Conservation (phyloP, 2,797 vertebrate genomes). For the Enteromius mattozi region DNA sequence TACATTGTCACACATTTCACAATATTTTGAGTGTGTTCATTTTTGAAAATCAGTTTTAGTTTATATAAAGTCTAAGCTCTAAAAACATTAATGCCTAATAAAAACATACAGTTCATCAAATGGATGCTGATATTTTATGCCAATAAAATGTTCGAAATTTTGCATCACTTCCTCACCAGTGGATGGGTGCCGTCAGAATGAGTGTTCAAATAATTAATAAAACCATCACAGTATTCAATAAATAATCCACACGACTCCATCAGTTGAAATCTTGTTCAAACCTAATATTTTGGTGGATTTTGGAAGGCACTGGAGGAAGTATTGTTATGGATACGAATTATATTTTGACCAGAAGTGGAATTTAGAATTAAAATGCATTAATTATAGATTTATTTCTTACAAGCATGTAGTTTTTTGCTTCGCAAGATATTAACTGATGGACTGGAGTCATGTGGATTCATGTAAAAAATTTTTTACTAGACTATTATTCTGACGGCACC, state of each 20-base stretch:
- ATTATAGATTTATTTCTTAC: not conserved
- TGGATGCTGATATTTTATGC: not conserved
- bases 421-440: not conserved
- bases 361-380: not conserved
- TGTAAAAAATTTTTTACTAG: not conserved
- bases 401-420: not conserved
- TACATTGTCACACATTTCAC: not conserved
- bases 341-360: not conserved
- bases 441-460: not conserved
- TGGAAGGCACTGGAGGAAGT: not conserved
- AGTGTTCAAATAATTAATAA: not conserved
- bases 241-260: not conserved
- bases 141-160: not conserved
- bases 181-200: not conserved
- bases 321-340: not conserved
- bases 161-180: not conserved
- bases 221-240: not conserved
- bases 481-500: not conserved
- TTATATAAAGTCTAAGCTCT: not conserved
- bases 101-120: not conserved
- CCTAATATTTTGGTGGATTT: not conserved
- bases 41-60: not conserved
- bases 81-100: not conserved
- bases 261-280: not conserved
- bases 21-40: not conserved